Conservation (phyloP, 2,888 invertebrate genomes). For the Beris morrisii region DNA sequence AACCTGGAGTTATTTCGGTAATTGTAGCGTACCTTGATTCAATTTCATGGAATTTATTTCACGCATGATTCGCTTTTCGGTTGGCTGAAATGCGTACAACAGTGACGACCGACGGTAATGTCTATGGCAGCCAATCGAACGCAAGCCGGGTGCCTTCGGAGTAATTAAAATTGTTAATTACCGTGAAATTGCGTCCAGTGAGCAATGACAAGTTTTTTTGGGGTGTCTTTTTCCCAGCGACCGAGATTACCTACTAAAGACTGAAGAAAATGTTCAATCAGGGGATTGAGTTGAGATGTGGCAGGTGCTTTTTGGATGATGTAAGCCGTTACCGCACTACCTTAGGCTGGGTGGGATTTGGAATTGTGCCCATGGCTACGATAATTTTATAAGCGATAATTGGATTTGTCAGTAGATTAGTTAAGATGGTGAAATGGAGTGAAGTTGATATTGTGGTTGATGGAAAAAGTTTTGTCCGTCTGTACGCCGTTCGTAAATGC, state of each 20-base stretch:
- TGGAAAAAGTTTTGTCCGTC: no score
- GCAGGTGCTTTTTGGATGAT: conserved; percentile 9
- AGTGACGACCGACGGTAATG: no score
- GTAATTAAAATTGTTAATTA: conserved; percentile 39
- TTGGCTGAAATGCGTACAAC: background rate
- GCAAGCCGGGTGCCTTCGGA: conserved; percentile 17
- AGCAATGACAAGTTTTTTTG: conserved; percentile 30
- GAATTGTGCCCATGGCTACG: background rate
- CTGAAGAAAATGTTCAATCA: no score
- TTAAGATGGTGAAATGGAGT: conserved; percentile 10
- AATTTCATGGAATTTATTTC: conserved; percentile 38
- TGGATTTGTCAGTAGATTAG: conserved; percentile 14
- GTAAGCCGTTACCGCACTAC: background rate
- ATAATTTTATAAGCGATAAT: conserved; percentile 15
- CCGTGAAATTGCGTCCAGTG: conserved; percentile 38
- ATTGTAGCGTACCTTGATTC: conserved; percentile 33
- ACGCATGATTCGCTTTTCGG: conserved; percentile 29
- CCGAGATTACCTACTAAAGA: no score
- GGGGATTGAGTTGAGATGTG: no score
- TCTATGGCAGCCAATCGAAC: no score
- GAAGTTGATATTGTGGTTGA: conserved; percentile 3
- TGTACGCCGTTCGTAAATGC: no score
- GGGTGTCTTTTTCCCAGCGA: no score
- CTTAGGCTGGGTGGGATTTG: background rate
- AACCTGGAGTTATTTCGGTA: conserved; percentile 7